phyloP scores from a whole-genome alignment of 2,888 invertebrate species.

The Luperina nickerlii region DNA sequence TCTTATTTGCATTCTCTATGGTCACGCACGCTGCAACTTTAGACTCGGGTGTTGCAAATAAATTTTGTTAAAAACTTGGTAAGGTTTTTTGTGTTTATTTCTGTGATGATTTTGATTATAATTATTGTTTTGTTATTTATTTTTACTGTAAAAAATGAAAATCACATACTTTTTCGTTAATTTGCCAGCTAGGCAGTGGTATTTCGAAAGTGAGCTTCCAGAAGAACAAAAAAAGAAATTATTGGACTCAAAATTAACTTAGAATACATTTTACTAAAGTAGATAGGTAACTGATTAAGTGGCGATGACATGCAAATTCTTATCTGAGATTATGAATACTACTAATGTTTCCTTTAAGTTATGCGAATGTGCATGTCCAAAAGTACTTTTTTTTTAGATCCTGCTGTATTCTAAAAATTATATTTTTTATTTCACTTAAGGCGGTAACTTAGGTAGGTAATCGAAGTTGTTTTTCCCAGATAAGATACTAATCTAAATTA shows the following conservation, averaged over 20 bases:
- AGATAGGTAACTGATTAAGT: too few relatives aligned
- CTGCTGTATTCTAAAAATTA: not conserved
- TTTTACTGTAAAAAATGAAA: not conserved
- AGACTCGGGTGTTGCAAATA: not conserved
- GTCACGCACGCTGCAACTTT: conserved; percentile 61
- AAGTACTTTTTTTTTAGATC: not conserved
- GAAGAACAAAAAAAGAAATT: not conserved
- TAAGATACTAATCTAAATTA: conserved; percentile 34
- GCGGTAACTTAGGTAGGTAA: not conserved
- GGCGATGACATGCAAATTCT: too few relatives aligned
- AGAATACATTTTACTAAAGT: too few relatives aligned
- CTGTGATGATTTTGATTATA: not conserved
- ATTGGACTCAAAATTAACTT: not conserved
- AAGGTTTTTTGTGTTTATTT: conserved; percentile 1
- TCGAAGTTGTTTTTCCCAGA: not conserved
- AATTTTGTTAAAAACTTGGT: conserved; percentile 1
- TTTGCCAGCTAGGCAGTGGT: not conserved
- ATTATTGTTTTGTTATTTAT: not conserved
- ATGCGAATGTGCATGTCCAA: not conserved
- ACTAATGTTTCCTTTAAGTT: too few relatives aligned
- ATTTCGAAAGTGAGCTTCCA: not conserved
- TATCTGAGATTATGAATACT: too few relatives aligned
- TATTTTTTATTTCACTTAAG: not conserved
- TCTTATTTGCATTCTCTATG: conserved; percentile 69
- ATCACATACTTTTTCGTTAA: not conserved